Percentiles rank a stretch among this genome's conserved stretches.
Conservation (phyloP, 2,797 vertebrate species). For the Sparus aurata region DNA sequence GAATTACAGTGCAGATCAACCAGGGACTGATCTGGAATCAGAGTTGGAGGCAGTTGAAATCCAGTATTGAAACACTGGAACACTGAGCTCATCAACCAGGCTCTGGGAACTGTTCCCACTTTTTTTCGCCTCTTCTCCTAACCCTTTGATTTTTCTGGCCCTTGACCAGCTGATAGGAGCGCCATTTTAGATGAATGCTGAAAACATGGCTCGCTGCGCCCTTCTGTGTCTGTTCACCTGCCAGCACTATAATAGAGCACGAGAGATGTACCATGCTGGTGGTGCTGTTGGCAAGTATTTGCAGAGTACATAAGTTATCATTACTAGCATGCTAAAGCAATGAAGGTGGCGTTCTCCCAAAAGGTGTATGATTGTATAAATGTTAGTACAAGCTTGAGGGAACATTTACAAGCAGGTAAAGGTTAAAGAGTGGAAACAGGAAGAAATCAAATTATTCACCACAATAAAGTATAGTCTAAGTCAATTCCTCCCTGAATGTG, state of each 20-base stretch:
- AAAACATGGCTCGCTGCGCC: slow-evolving; percentile 63
- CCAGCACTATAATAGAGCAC: slow-evolving; percentile 56
- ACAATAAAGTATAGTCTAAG: slow-evolving; percentile 1
- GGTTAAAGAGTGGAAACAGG: background rate
- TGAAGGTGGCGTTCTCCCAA: slow-evolving; percentile 12
- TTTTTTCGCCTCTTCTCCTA: slow-evolving; percentile 53
- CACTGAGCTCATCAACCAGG: slow-evolving; percentile 67
- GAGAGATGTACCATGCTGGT: slow-evolving; percentile 39
- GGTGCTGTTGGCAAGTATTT: slow-evolving; percentile 46
- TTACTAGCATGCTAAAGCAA: slow-evolving; percentile 35
- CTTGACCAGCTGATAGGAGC: slow-evolving; percentile 61
- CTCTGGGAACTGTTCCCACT: slow-evolving; percentile 76
- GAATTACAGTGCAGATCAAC: slow-evolving; percentile 43
- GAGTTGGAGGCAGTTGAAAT: slow-evolving; percentile 66
- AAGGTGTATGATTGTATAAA: slow-evolving; percentile 9
- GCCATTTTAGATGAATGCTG: slow-evolving; percentile 66
- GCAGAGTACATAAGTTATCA: slow-evolving; percentile 41
- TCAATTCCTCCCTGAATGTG: background rate
- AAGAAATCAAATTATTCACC: background rate
- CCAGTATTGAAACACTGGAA: slow-evolving; percentile 67
- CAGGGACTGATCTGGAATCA: slow-evolving; percentile 70
- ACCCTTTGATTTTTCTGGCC: slow-evolving; percentile 70
- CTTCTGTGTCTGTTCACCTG: slow-evolving; percentile 64
- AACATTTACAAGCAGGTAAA: slow-evolving; percentile 24
- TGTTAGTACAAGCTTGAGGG: slow-evolving; percentile 2